A percentile compares a stretch with the other conserved stretches of the same genome.
Conservation (phyloP, 2,797 vertebrate genomes). For the Falco novaeseelandiae region DNA sequence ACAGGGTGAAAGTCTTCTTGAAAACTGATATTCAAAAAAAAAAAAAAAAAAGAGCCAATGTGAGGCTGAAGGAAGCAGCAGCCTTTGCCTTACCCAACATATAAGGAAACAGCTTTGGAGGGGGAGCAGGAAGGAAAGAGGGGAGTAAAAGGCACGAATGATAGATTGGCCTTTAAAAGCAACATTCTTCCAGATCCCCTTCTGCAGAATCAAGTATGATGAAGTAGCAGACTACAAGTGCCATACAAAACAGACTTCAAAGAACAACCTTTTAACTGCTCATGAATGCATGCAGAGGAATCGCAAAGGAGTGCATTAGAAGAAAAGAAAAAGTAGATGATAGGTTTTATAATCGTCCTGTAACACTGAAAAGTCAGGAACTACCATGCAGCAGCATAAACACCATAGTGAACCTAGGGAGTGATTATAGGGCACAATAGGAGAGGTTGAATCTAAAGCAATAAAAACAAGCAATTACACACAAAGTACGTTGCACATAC, state of each 20-base stretch:
- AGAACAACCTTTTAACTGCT: background rate
- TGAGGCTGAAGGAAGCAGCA: background rate
- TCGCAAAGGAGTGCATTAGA: background rate
- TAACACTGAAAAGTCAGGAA: background rate
- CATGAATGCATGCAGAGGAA: slow-evolving; percentile 2
- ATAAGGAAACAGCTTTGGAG: background rate
- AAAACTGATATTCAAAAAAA: background rate
- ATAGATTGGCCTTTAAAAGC: background rate
- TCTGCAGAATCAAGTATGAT: background rate
- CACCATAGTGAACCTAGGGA: background rate
- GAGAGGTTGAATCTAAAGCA: background rate
- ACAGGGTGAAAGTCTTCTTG: background rate
- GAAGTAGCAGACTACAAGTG: background rate
- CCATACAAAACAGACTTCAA: background rate
- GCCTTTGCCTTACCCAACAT: background rate
- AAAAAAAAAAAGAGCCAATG: background rate
- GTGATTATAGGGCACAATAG: background rate
- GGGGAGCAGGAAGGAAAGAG: background rate
- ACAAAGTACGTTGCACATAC: background rate
- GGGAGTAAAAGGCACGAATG: background rate
- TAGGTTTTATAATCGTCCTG: background rate
- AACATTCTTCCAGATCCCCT: background rate
- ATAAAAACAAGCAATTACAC: background rate
- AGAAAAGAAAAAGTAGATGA: slow-evolving; percentile 2
- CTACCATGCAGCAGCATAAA: background rate